Evolutionary conservation across 2,797 vertebrate genomes (phyloP).

Genomic region (Brachyalestes nurse): DNA sequence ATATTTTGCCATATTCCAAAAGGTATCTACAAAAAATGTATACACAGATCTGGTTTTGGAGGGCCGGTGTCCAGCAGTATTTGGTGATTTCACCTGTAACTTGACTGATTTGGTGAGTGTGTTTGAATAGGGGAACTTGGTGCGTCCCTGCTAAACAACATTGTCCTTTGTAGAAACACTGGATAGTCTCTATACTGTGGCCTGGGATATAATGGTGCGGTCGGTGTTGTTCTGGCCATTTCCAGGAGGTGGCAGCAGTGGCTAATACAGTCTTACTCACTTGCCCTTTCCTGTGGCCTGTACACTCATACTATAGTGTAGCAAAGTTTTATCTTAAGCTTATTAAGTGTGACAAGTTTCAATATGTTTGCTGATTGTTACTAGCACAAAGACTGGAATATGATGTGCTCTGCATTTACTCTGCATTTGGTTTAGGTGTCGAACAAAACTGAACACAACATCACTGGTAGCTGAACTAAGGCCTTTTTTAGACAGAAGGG

Average conservation of each 20-base stretch:
- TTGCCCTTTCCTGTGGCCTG: neutral
- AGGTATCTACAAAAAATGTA: no score
- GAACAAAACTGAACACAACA: no score
- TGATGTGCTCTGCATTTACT: neutral
- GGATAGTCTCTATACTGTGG: neutral
- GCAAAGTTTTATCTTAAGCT: neutral
- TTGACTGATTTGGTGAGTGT: no score
- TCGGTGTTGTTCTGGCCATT: slow-evolving; percentile 1
- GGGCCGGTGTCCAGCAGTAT: no score
- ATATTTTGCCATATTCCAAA: no score
- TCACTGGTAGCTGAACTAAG: no score
- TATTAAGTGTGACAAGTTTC: neutral
- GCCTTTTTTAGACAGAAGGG: no score
- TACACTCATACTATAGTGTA: neutral
- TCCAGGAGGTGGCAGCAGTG: slow-evolving; percentile 46
- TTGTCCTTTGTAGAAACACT: neutral
- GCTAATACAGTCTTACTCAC: neutral
- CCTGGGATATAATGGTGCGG: neutral
- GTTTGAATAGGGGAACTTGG: no score
- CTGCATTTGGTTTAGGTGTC: no score
- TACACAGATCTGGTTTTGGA: no score
- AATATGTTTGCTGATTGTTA: neutral
- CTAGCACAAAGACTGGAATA: neutral
- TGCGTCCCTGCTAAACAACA: no score
- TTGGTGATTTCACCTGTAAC: no score